Evolutionary conservation across 2,888 invertebrate species (phyloP).

Genomic region (Agrochola litura): DNA sequence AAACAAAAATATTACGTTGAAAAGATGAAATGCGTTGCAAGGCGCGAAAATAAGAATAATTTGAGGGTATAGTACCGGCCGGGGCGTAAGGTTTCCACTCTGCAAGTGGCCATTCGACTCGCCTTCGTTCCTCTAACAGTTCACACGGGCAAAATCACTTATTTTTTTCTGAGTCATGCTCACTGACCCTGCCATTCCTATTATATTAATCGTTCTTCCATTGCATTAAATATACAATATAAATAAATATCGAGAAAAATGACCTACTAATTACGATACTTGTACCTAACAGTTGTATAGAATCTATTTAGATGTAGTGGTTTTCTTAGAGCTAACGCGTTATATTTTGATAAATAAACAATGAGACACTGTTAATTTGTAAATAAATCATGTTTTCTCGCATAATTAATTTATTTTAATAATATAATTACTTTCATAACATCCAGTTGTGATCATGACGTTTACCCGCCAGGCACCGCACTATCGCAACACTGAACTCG

Average conservation of each 20-base stretch:
- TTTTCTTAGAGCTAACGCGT: constrained; percentile 8
- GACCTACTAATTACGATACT: neutral
- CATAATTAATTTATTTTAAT: constrained; percentile 62
- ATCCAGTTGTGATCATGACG: constrained; percentile 72
- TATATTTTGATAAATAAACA: constrained; percentile 48
- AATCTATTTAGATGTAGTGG: constrained; percentile 14
- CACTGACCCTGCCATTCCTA: constrained; percentile 42
- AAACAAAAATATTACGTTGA: constrained; percentile 72
- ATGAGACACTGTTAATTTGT: constrained; percentile 54
- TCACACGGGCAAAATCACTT: constrained; percentile 66
- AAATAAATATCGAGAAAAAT: neutral
- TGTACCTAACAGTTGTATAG: neutral
- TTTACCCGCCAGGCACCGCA: constrained; percentile 59
- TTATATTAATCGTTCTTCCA: constrained; percentile 20
- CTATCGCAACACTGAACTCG: constrained; percentile 77
- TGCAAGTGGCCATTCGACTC: constrained; percentile 76
- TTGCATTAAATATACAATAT: neutral
- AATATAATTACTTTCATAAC: constrained; percentile 65
- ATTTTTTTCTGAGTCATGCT: constrained; percentile 60
- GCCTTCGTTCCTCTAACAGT: constrained; percentile 67
- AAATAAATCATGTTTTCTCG: constrained; percentile 63
- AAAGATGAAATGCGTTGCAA: constrained; percentile 74
- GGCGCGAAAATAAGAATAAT: constrained; percentile 78
- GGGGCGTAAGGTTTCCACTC: constrained; percentile 76
- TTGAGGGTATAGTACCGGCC: constrained; percentile 71